phyloP scores from a whole-genome alignment of 2,888 invertebrate genomes.

The Xestia c-nigrum region DNA sequence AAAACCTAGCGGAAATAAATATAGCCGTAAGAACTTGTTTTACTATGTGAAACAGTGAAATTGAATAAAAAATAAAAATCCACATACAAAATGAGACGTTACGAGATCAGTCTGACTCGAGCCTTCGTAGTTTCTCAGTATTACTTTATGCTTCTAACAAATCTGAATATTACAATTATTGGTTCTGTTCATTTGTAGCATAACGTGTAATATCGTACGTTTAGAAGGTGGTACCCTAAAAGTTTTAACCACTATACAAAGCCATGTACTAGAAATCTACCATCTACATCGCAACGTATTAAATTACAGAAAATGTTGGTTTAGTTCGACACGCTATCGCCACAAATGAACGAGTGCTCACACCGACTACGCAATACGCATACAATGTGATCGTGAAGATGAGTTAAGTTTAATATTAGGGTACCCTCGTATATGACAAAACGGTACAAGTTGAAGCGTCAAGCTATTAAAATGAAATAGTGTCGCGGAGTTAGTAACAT shows the following conservation, averaged over 20 bases:
- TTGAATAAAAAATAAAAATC: constrained; percentile 46
- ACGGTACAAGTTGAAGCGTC: constrained; percentile 66
- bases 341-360: constrained; percentile 59
- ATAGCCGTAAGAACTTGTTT: constrained; percentile 51
- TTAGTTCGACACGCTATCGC: constrained; percentile 41
- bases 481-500: constrained; percentile 70
- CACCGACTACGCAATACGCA: constrained; percentile 49
- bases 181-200: constrained; percentile 60
- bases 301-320: constrained; percentile 13
- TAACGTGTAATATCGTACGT: constrained; percentile 18
- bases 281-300: constrained; percentile 10
- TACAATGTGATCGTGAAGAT: constrained; percentile 55
- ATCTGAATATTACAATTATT: constrained; percentile 56
- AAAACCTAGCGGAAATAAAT: constrained; percentile 59
- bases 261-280: constrained; percentile 15
- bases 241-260: constrained; percentile 24
- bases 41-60: constrained; percentile 43
- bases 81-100: constrained; percentile 55
- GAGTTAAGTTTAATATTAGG: constrained; percentile 56
- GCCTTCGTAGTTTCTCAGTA: constrained; percentile 59
- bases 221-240: constrained; percentile 19
- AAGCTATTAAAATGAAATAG: constrained; percentile 68
- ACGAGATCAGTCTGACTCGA: constrained; percentile 63
- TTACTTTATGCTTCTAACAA: constrained; percentile 65
- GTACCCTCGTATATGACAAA: constrained; percentile 59